These are phyloP conservation scores for Planiliza haematocheilus DNA, from an alignment of 2,113 vertebrate genomes.

Conservation along the genomic window DNA sequence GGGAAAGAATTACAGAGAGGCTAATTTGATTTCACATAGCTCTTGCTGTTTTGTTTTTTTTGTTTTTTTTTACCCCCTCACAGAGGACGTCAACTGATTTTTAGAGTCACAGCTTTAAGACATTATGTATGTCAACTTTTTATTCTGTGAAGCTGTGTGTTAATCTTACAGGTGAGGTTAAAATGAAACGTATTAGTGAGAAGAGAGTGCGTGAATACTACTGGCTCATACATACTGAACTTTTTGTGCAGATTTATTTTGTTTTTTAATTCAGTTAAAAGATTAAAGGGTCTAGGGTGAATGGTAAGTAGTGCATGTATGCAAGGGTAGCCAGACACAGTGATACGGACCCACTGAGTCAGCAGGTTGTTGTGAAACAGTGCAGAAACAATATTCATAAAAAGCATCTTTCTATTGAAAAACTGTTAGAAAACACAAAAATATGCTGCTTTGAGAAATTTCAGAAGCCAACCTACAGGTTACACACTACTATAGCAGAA, in stretches of 20 bases:
- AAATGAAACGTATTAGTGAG: conserved; percentile 28
- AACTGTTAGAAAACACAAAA: conserved; percentile 11
- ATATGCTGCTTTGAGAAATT: not conserved
- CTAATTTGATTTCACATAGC: conserved; percentile 79
- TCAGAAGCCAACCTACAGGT: conserved; percentile 2
- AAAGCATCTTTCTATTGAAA: not conserved
- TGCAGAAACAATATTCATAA: not conserved
- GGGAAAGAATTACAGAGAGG: conserved; percentile 89
- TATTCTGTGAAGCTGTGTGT: conserved; percentile 37
- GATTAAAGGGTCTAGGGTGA: conserved; percentile 21
- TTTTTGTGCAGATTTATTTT: conserved; percentile 1
- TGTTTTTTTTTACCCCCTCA: conserved; percentile 29
- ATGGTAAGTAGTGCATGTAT: conserved; percentile 42
- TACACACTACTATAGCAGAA: not conserved
- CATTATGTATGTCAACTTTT: conserved; percentile 19
- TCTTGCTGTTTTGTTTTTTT: conserved; percentile 36
- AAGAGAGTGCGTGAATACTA: conserved; percentile 9
- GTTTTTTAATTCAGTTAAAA: conserved; percentile 21
- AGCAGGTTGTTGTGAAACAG: conserved; percentile 8
- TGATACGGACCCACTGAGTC: conserved; percentile 30
- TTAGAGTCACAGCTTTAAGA: conserved; percentile 34
- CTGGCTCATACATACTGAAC: conserved; percentile 15
- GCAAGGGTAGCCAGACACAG: conserved; percentile 37
- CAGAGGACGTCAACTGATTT: conserved; percentile 36
- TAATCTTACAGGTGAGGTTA: conserved; percentile 53